Conservation (phyloP, 2,888 invertebrate genomes). For the Xestia sexstrigata region DNA sequence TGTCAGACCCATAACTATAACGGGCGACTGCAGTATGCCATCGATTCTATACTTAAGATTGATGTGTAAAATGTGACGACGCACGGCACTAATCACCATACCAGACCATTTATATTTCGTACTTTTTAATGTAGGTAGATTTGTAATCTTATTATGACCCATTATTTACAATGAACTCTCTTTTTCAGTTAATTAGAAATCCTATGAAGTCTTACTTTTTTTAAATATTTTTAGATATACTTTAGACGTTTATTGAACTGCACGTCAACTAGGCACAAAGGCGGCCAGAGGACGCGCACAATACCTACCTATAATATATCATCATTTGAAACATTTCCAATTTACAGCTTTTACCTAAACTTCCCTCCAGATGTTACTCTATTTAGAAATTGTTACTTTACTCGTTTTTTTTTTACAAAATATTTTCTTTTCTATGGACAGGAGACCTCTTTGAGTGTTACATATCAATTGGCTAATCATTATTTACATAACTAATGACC, state of each 20-base stretch:
- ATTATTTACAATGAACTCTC: slow-evolving; percentile 25
- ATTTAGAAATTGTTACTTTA: slow-evolving; percentile 66
- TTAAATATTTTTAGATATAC: slow-evolving; percentile 13
- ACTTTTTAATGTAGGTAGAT: background rate
- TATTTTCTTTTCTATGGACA: slow-evolving; percentile 68
- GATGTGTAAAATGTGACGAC: background rate
- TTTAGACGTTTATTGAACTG: slow-evolving; percentile 32
- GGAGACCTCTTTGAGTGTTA: slow-evolving; percentile 59
- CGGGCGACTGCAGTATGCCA: slow-evolving; percentile 36
- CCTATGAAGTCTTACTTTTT: too few relatives aligned
- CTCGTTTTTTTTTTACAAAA: slow-evolving; percentile 63
- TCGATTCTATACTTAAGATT: slow-evolving; percentile 32
- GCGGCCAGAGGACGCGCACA: slow-evolving; percentile 61
- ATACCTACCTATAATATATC: slow-evolving; percentile 33
- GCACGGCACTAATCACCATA: too few relatives aligned
- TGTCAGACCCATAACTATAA: slow-evolving; percentile 13
- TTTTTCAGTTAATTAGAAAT: slow-evolving; percentile 6
- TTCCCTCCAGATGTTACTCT: slow-evolving; percentile 63
- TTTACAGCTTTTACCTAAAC: slow-evolving; percentile 68
- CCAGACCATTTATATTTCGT: background rate
- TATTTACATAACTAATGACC: slow-evolving; percentile 58
- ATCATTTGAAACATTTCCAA: slow-evolving; percentile 71
- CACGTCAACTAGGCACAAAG: slow-evolving; percentile 39
- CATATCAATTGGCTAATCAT: slow-evolving; percentile 56
- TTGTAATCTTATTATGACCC: background rate